These are phyloP conservation scores for Sycophaga agraensis DNA, from an alignment of 1,140 invertebrate genomes.

Conservation along the genomic window DNA sequence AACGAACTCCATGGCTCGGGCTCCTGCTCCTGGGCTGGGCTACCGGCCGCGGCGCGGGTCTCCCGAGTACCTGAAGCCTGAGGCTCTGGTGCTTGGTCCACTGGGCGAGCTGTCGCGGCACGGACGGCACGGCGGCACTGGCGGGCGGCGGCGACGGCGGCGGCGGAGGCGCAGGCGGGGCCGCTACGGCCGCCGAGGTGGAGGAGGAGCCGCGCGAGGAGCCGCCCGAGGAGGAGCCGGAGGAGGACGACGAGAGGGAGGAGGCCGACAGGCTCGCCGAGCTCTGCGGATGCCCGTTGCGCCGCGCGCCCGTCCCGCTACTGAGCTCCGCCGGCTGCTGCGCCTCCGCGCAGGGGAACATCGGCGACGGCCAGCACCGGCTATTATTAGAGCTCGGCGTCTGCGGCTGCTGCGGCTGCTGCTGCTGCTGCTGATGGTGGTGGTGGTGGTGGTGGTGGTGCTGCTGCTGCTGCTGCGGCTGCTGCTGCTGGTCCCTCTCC, in stretches of 20 bases:
- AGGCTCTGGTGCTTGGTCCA: slow-evolving; percentile 54
- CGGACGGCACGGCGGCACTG: slow-evolving; percentile 36
- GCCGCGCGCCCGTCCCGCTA: slow-evolving; percentile 16
- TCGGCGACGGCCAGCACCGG: slow-evolving; percentile 39
- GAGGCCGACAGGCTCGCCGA: slow-evolving; percentile 35
- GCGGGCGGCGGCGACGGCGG: slow-evolving; percentile 11
- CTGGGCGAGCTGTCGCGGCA: slow-evolving; percentile 52
- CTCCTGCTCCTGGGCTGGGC: not conserved
- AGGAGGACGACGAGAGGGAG: slow-evolving; percentile 37
- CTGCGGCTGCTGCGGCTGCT: slow-evolving; percentile 29
- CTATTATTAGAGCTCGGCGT: slow-evolving; percentile 51
- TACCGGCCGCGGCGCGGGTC: not conserved
- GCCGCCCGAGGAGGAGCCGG: slow-evolving; percentile 35
- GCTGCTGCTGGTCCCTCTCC: slow-evolving; percentile 7
- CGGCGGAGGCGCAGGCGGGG: slow-evolving; percentile 1
- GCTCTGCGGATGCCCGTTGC: slow-evolving; percentile 32
- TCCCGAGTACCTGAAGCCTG: slow-evolving; percentile 46
- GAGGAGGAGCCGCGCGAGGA: not conserved
- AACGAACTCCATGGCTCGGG: slow-evolving; percentile 25
- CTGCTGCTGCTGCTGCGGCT: slow-evolving; percentile 13
- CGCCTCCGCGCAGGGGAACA: not conserved
- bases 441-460: slow-evolving; percentile 21
- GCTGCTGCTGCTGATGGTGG: slow-evolving; percentile 17
- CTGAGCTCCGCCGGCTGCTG: slow-evolving; percentile 33
- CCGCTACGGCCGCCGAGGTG: not conserved